Evolutionary conservation across 2,888 invertebrate species (phyloP), one percentile per base, ranked within the genome.

Genomic region (Notodonta dromedarius): DNA sequence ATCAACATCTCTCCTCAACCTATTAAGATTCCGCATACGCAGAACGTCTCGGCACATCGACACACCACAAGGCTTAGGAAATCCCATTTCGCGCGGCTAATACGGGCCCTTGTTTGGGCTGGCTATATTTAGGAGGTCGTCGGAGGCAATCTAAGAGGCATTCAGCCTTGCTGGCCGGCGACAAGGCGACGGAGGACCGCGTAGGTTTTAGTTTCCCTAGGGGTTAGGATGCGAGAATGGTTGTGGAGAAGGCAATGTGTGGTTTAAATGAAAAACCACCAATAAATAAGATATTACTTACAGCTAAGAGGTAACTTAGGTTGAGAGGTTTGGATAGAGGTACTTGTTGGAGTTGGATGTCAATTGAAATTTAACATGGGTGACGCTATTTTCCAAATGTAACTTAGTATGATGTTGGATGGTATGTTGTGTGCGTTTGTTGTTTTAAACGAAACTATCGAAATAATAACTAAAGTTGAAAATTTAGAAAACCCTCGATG

Each of bases 131-230:
- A 84, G 87, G 79, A 87, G 85, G 81, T 86, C 77, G 81, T 86
- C 77, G 83, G 76, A 81, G 88, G 85, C 90, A 91, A 93, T 92
- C 92, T 91, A 87, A 89, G 90, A 91, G 88, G 89, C 76, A 91
- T 91, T 91, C 90, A 90, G 89, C 74, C 85, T 86, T 85, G 59
- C 67, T 69, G 67, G 79, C 74, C 82, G 83, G 74, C 80, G 86
- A 84, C 88, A 84, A 87, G 88, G 79, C 83, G 77, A 79, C 79
- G 78, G 74, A 74, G 80, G 84, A 84, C 83, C 83, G 82, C 84
- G 87, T 86, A 87, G 88, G 86, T 86, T 87, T 87, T 88, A 82
- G 79, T 80, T 74, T 88, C 93, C 90, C 87, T 78, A 78, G 91
- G 87, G 88, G 70, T 71, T 83, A 60, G 58, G 80, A 81, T 73